phyloP scores from a whole-genome alignment of 2,113 vertebrate genomes.

The Coracopsis vasa region DNA sequence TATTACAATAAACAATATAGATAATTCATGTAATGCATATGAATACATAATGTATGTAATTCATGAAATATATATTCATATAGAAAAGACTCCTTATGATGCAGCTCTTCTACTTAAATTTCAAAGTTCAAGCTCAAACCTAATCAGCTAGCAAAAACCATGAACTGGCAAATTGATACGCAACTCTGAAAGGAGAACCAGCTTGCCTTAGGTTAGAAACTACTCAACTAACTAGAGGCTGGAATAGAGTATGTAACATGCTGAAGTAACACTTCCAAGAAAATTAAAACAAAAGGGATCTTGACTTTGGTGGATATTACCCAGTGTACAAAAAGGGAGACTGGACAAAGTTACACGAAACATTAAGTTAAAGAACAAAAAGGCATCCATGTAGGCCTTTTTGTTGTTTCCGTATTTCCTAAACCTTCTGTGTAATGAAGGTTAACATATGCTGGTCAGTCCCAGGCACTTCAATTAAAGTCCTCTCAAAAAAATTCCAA shows the following conservation, averaged over 20 bases:
- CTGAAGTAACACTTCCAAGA: neutral
- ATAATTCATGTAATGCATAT: neutral
- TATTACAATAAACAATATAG: neutral
- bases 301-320: neutral
- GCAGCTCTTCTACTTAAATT: neutral
- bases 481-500: neutral
- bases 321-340: neutral
- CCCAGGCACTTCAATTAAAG: neutral
- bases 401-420: rapidly evolving
- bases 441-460: neutral
- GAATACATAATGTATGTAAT: neutral
- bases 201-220: neutral
- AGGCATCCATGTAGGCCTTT: neutral
- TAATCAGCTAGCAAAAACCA: neutral
- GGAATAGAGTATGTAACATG: rapidly evolving
- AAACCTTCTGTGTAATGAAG: neutral
- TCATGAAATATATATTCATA: neutral
- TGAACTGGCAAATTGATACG: neutral
- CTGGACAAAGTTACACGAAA: neutral
- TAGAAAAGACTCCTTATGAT: neutral
- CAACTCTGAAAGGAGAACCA: neutral
- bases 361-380: neutral
- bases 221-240: neutral
- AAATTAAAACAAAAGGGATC: neutral
- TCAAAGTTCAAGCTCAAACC: neutral